Evolutionary conservation across 2,113 vertebrate species (phyloP).

Genomic region (Poecilia latipinna): DNA sequence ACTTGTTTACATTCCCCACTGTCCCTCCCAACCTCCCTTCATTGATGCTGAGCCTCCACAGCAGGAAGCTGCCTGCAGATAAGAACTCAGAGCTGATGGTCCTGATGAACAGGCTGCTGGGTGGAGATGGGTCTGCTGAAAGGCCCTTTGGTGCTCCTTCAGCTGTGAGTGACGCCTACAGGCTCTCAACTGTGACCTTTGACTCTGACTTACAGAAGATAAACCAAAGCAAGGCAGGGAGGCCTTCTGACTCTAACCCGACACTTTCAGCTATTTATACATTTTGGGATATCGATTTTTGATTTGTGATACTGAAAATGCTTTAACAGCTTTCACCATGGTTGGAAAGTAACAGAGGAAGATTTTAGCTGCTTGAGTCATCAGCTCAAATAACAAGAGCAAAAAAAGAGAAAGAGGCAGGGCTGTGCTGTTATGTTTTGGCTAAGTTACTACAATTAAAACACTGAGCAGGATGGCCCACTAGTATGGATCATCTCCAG

Average conservation of each 20-base stretch:
- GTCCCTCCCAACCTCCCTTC: background rate
- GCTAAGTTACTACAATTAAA: no score
- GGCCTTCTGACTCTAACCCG: background rate
- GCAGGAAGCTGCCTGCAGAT: conserved; percentile 13
- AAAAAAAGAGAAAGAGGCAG: no score
- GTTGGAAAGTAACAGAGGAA: no score
- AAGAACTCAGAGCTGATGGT: background rate
- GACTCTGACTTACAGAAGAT: conserved; percentile 30
- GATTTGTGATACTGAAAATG: no score
- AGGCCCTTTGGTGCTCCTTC: conserved; percentile 50
- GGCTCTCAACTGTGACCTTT: conserved; percentile 45
- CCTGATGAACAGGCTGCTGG: background rate
- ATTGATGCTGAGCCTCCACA: background rate
- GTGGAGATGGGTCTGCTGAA: background rate
- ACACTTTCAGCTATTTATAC: background rate
- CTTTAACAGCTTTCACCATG: no score
- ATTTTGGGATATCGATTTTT: no score
- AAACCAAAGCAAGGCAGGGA: background rate
- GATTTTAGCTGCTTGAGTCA: no score
- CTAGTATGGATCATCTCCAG: no score
- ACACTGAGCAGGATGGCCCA: no score
- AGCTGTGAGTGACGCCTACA: conserved; percentile 63
- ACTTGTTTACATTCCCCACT: conserved; percentile 30
- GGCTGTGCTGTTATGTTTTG: no score
- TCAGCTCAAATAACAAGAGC: no score